Evolutionary conservation across 2,113 vertebrate genomes (phyloP), one percentile per base, ranked within the genome.

Genomic region (Callopanchax toddi): DNA sequence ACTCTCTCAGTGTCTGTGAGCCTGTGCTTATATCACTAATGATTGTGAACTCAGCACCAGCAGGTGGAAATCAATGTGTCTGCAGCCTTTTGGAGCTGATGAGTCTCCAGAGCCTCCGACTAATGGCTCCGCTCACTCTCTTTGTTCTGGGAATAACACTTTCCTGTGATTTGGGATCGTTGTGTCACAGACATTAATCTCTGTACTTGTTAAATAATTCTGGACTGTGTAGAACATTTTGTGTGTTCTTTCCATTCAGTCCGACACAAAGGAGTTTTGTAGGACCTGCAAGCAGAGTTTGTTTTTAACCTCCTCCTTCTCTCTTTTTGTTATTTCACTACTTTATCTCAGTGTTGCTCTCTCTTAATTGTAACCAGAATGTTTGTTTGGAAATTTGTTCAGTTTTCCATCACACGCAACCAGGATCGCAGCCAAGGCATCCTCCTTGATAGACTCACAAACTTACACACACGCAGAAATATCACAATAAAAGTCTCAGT

Each of bases 291-390:
- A 55, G 46, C 15, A 71, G 9, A 22, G 23, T 71, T 60, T 62
- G 51, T 34, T 67, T 74, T 69, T 46, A 52, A 20, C 66, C 46
- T 63, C 39, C 18, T 51, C 50, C 8, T 11, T 58, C 16, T 60
- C 5, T 54, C 12, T 26, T 11, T 52, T 16, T 51, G 11, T 25
- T 40, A 39, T 61, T 25, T 78, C 34, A 62, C 8, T 80, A 54
- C 69, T 36, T 80, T 48, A 48, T 72, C 48, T 61, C 54, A 23
- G 10, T 74, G 58, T 77, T 68, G 73, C 57, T 54, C 21, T 58
- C 11, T 84, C 71, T 86, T 90, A 95, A 96, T 94, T 93, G 89
- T 90, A 96, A 95, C 94, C 94, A 96, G 94, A 94, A 89, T 89
- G 79, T 92, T 93, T 92, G 89, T 93, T 94, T 93, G 91, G 90